phyloP scores from a whole-genome alignment of 2,113 vertebrate genomes.

The Maccullochella peelii region DNA sequence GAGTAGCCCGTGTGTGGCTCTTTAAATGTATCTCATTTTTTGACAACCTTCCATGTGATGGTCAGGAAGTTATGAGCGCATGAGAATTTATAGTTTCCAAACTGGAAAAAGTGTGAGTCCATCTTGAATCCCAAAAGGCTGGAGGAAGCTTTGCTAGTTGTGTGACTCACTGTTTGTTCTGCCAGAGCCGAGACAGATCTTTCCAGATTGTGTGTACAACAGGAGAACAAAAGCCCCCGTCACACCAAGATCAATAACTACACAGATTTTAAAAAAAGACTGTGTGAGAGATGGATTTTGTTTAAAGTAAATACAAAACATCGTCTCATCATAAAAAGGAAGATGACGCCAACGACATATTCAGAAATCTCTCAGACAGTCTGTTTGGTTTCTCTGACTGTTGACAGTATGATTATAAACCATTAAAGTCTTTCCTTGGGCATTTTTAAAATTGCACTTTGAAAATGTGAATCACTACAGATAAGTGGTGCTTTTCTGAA shows the following conservation, averaged over 20 bases:
- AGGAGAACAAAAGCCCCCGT: slow-evolving; percentile 18
- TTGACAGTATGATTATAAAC: slow-evolving; percentile 16
- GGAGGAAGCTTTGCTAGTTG: slow-evolving; percentile 18
- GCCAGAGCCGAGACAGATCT: slow-evolving; percentile 44
- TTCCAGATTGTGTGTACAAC: slow-evolving; percentile 16
- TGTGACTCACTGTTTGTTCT: slow-evolving; percentile 59
- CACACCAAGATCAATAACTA: slow-evolving; percentile 25
- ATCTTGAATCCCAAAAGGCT: slow-evolving; percentile 25
- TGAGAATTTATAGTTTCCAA: slow-evolving; percentile 28
- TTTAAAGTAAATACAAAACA: slow-evolving; percentile 28
- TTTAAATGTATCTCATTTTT: slow-evolving; percentile 7
- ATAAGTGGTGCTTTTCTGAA: slow-evolving; percentile 26
- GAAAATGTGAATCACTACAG: slow-evolving; percentile 18
- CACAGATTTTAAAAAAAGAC: slow-evolving; percentile 21
- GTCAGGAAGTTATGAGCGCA: slow-evolving; percentile 1
- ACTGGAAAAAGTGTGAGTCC: slow-evolving; percentile 9
- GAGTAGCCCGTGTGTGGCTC: slow-evolving; percentile 2
- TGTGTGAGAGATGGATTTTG: slow-evolving; percentile 19
- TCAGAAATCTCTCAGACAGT: slow-evolving; percentile 32
- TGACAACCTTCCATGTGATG: slow-evolving; percentile 14
- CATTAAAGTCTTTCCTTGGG: slow-evolving; percentile 11
- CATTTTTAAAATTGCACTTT: slow-evolving; percentile 36
- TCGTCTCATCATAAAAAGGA: slow-evolving; percentile 16
- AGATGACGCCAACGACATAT: slow-evolving; percentile 1
- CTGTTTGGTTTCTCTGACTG: slow-evolving; percentile 21